A percentile compares a stretch with the other conserved stretches of the same genome.
Conservation (phyloP, 2,797 vertebrate species). For the Cichlasoma orientale region DNA sequence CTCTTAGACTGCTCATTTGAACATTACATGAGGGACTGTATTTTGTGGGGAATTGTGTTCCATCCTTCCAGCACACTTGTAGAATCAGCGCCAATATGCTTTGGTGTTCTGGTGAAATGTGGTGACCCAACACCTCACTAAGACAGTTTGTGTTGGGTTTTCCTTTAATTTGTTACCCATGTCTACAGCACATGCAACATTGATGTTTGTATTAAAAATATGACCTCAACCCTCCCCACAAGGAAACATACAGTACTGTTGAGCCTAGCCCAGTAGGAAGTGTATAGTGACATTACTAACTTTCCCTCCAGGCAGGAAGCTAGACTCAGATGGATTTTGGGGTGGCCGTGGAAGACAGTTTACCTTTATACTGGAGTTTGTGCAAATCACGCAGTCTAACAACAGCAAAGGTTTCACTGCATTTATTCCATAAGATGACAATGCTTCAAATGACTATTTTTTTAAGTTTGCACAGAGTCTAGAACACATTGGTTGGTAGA, state of each 20-base stretch:
- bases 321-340: background rate
- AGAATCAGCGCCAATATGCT: background rate
- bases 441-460: background rate
- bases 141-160: background rate
- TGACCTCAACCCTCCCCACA: background rate
- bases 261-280: background rate
- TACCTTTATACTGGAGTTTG: background rate
- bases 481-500: background rate
- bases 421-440: background rate
- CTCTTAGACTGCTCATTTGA: background rate
- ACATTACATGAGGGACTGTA: background rate
- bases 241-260: background rate
- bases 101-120: background rate
- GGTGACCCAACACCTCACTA: background rate
- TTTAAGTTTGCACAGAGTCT: background rate
- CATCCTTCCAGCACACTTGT: background rate
- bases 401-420: background rate
- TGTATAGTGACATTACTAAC: background rate
- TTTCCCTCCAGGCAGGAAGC: background rate
- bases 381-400: background rate
- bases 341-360: background rate
- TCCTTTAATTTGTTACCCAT: background rate
- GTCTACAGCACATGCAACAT: background rate
- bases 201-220: background rate
- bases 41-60: background rate